Conservation (phyloP, 2,888 invertebrate species). For the Aphelenchoides bicaudatus region DNA sequence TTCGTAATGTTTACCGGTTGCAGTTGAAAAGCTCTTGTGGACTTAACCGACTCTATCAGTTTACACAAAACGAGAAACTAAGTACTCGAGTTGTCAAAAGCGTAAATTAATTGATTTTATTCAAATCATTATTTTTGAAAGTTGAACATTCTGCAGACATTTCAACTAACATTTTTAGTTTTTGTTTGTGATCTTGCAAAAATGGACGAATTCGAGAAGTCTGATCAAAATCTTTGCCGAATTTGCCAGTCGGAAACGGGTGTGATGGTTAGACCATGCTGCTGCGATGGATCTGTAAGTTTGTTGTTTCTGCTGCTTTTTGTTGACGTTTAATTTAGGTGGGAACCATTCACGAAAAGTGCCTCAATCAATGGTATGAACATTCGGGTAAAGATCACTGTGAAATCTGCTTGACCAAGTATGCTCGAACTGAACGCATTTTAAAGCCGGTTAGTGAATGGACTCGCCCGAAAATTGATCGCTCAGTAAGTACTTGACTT, state of each 20-base stretch:
- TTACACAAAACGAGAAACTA: too few species aligned
- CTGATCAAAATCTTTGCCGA: too few species aligned
- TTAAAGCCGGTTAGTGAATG: conserved; percentile 41
- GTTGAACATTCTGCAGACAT: too few species aligned
- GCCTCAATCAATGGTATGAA: conserved; percentile 47
- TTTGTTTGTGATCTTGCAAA: too few species aligned
- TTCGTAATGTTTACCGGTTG: too few species aligned
- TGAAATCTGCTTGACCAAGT: conserved; percentile 46
- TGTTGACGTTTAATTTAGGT: conserved; percentile 33
- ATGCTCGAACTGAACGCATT: conserved; percentile 32
- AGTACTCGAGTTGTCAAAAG: too few species aligned
- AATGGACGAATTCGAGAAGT: too few species aligned
- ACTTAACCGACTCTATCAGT: too few species aligned
- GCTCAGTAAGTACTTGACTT: conserved; percentile 23
- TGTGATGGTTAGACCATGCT: conserved; percentile 48
- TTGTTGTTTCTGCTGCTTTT: background rate
- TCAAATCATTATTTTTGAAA: too few species aligned
- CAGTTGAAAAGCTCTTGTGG: too few species aligned
- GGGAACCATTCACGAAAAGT: conserved; percentile 50
- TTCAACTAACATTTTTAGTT: too few species aligned
- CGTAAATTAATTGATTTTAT: too few species aligned
- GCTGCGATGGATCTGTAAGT: conserved; percentile 48
- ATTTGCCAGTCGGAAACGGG: conserved; percentile 54
- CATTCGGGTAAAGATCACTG: conserved; percentile 40
- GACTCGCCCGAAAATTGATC: conserved; percentile 33